Evolutionary conservation across 2,113 vertebrate genomes (phyloP), one percentile per base, ranked within the genome.

Genomic region (Gadus macrocephalus): DNA sequence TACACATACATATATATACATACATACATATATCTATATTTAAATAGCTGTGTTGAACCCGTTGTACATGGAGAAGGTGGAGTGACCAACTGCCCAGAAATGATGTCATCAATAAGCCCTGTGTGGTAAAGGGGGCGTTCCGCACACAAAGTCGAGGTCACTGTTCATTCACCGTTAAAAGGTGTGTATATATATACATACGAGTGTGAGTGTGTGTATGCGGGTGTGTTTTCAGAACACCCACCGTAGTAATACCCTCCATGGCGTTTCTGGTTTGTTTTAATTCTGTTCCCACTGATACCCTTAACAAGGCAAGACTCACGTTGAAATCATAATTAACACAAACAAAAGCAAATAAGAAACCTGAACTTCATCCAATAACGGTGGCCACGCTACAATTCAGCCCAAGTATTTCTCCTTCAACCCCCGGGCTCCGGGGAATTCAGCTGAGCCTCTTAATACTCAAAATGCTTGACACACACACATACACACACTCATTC

Each of bases 51-150:
- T 84, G 81, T 83, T 49, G 81, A 87, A 60, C 31, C 8, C 59
- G 3, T 62, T 16, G 20, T 25, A 85, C 82, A 82, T 84, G 75
- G 64, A 81, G 83, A 81, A 79, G 85, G 86, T 83, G 89, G 87
- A 83, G 83, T 85, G 80, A 82, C 84, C 80, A 87, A 81, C 88
- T 78, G 86, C 84, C 80, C 53, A 65, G 65, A 69, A 35, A 81
- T 92, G 89, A 92, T 87, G 87, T 92, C 89, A 92, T 92, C 88
- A 93, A 91, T 89, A 82, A 89, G 78, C 80, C 88, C 87, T 91
- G 85, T 92, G 84, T 81, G 83, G 79, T 78, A 38, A 28, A 77
- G 59, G 76, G 60, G 65, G 72, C 71, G 56, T 68, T 38, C 70
- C 42, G 15, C 38, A 42, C 63, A 25, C 60, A 11, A 49, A 65